A percentile compares a stretch with the other conserved stretches of the same genome.
Conservation (phyloP, 2,797 vertebrate genomes). For the Danio jaintianensis region DNA sequence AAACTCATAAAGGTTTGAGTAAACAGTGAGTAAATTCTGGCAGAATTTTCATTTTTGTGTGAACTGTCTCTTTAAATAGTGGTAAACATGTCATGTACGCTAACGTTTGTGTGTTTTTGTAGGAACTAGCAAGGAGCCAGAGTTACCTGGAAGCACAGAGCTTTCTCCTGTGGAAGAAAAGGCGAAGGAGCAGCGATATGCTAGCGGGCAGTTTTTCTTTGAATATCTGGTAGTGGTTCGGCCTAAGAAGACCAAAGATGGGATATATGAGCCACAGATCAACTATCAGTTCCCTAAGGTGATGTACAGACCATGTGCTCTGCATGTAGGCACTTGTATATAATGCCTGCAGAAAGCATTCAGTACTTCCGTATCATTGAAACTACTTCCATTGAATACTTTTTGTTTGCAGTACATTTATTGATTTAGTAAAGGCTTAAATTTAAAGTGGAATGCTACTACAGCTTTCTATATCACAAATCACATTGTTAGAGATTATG, state of each 20-base stretch:
- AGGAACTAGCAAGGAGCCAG: constrained; percentile 49
- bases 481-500: too few species aligned
- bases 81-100: neutral
- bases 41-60: too few species aligned
- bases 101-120: neutral
- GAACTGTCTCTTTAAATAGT: neutral
- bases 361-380: neutral
- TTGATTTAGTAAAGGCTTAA: neutral
- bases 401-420: neutral
- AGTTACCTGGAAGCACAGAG: neutral
- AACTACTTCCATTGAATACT: neutral
- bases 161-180: constrained; percentile 41
- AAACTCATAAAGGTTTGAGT: too few species aligned
- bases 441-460: too few species aligned
- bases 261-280: constrained; percentile 88
- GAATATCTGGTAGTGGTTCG: constrained; percentile 96
- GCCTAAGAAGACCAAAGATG: constrained; percentile 80
- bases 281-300: constrained; percentile 98
- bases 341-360: neutral
- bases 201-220: constrained; percentile 90
- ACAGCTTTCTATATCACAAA: too few species aligned
- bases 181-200: constrained; percentile 70
- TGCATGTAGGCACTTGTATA: neutral
- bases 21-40: too few species aligned
- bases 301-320: constrained; percentile 46